Conservation (phyloP, 2,797 vertebrate genomes). For the Manis javanica region DNA sequence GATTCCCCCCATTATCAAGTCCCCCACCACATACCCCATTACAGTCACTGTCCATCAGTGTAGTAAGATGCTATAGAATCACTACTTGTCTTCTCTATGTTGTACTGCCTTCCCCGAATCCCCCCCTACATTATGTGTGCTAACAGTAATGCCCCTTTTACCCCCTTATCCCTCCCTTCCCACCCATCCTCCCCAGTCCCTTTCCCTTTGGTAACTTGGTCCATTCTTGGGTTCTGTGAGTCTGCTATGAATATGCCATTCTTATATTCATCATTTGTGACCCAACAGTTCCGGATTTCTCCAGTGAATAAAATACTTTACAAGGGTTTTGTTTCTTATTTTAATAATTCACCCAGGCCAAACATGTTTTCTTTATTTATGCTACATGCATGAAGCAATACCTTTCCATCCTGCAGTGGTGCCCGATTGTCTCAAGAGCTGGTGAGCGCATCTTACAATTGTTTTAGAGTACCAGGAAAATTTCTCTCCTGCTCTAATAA, state of each 20-base stretch:
- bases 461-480: not conserved
- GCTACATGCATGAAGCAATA: not conserved
- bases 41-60: too few relatives aligned
- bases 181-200: too few relatives aligned
- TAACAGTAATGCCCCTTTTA: too few relatives aligned
- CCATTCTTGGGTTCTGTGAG: too few relatives aligned
- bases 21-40: too few relatives aligned
- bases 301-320: slow-evolving; percentile 25
- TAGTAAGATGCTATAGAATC: too few relatives aligned
- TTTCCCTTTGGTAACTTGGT: too few relatives aligned
- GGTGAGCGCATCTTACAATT: not conserved
- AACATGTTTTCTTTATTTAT: slow-evolving; percentile 19
- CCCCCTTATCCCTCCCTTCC: too few relatives aligned
- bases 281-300: slow-evolving; percentile 43
- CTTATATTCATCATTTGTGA: slow-evolving; percentile 55
- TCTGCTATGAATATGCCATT: not conserved
- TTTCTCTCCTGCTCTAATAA: not conserved
- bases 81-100: too few relatives aligned
- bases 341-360: slow-evolving; percentile 24
- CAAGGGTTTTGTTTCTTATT: not conserved
- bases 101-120: too few relatives aligned
- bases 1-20: too few relatives aligned
- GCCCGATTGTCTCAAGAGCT: not conserved
- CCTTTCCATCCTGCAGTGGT: not conserved
- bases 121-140: too few relatives aligned